phyloP scores from a whole-genome alignment of 2,888 invertebrate species.

The Pristionchus japonicus region DNA sequence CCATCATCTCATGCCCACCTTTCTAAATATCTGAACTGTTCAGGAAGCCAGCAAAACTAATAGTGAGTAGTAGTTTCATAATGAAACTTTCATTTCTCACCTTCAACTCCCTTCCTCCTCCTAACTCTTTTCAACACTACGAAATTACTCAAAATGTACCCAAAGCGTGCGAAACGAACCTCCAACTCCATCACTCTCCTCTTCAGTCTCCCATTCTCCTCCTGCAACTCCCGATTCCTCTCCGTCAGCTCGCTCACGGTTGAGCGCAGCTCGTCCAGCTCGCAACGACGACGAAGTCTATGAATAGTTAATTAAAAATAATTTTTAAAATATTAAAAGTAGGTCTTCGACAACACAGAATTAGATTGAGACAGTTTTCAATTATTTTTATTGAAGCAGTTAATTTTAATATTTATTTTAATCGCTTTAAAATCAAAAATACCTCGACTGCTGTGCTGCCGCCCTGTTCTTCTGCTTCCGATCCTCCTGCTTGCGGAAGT shows the following conservation, averaged over 20 bases:
- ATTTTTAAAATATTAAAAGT: background rate
- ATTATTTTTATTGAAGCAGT: too few species aligned
- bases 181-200: conserved; percentile 49
- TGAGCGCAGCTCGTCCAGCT: conserved; percentile 52
- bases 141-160: too few species aligned
- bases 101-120: too few species aligned
- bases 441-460: conserved; percentile 65
- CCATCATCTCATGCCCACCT: too few species aligned
- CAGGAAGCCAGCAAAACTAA: too few species aligned
- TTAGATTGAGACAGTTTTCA: too few species aligned
- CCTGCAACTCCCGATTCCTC: conserved; percentile 48
- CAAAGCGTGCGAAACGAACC: too few species aligned
- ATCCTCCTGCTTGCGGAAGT: conserved; percentile 53
- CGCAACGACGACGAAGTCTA: conserved; percentile 42
- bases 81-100: too few species aligned
- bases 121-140: too few species aligned
- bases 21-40: background rate
- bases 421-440: background rate
- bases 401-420: too few species aligned
- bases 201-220: conserved; percentile 52
- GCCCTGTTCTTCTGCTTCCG: conserved; percentile 65
- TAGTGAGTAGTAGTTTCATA: too few species aligned
- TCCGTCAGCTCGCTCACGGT: conserved; percentile 23
- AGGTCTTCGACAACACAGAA: conserved; percentile 46
- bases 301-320: background rate